Conservation (phyloP, 2,888 invertebrate species). For the Alloplasta piceator region DNA sequence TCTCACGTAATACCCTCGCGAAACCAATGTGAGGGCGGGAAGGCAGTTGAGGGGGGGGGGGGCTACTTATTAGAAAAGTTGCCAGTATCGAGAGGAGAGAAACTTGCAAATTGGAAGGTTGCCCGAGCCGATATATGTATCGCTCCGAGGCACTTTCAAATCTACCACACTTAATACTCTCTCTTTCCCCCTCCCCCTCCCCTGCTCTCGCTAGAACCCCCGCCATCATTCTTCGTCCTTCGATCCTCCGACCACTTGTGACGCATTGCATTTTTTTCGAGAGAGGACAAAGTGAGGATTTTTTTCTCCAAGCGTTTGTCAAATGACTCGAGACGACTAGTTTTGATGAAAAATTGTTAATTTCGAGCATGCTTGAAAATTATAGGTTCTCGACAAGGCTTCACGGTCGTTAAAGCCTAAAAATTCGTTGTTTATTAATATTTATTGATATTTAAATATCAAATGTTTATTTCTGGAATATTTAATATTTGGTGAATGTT, state of each 20-base stretch:
- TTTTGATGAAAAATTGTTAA: too few species aligned
- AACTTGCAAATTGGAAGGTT: slow-evolving; percentile 72
- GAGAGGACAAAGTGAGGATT: slow-evolving; percentile 32
- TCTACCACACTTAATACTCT: slow-evolving; percentile 47
- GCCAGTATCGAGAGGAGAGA: slow-evolving; percentile 67
- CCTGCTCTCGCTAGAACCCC: slow-evolving; percentile 1
- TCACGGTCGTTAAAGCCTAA: too few species aligned
- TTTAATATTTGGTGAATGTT: too few species aligned
- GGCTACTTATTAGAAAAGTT: slow-evolving; percentile 72
- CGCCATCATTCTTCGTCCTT: slow-evolving; percentile 36
- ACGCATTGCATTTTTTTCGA: slow-evolving; percentile 52
- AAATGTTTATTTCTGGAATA: too few species aligned
- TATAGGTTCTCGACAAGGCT: too few species aligned
- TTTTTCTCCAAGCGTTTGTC: slow-evolving; percentile 39
- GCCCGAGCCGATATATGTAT: slow-evolving; percentile 64
- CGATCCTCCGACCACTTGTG: slow-evolving; percentile 30
- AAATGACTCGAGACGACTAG: not conserved
- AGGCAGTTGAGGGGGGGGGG: slow-evolving; percentile 22
- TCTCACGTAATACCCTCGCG: slow-evolving; percentile 22
- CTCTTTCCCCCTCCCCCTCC: not conserved
- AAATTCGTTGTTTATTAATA: too few species aligned
- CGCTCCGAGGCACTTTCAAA: slow-evolving; percentile 59
- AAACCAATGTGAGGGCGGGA: not conserved
- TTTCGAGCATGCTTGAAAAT: too few species aligned
- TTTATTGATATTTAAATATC: too few species aligned